Conservation (phyloP, 2,888 invertebrate genomes). For the Automeris io region DNA sequence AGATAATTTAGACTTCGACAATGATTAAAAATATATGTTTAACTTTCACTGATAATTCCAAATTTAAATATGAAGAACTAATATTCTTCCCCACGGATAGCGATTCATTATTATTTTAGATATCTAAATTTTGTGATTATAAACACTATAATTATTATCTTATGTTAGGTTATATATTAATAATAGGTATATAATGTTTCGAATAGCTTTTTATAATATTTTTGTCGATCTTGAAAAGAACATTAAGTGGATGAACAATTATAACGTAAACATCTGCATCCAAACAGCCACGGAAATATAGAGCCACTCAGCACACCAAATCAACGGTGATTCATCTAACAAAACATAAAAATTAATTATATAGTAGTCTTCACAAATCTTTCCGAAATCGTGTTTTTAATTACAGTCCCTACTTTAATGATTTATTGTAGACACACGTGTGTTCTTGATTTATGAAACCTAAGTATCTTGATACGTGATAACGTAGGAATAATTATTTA, state of each 20-base stretch:
- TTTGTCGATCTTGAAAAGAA: slow-evolving; percentile 47
- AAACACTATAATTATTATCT: not conserved
- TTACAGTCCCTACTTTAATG: slow-evolving; percentile 54
- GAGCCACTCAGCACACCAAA: slow-evolving; percentile 47
- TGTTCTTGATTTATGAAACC: slow-evolving; percentile 51
- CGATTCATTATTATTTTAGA: no score
- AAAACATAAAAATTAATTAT: slow-evolving; percentile 71
- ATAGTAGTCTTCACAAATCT: slow-evolving; percentile 57
- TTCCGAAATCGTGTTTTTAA: slow-evolving; percentile 68
- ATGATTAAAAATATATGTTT: no score
- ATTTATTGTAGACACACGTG: slow-evolving; percentile 62
- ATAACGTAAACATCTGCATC: slow-evolving; percentile 68
- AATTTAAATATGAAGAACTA: no score
- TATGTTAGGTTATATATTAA: slow-evolving; percentile 9
- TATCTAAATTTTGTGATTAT: no score
- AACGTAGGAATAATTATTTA: no score
- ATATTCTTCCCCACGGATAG: no score
- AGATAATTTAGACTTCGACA: no score
- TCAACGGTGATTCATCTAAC: slow-evolving; percentile 72
- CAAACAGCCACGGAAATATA: slow-evolving; percentile 48
- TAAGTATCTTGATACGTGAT: slow-evolving; percentile 8
- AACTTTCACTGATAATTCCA: no score
- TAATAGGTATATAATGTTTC: slow-evolving; percentile 15
- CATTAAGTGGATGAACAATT: slow-evolving; percentile 61
- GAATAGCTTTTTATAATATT: slow-evolving; percentile 10